A percentile compares a stretch with the other conserved stretches of the same genome.
These are phyloP conservation scores for Brachylomia viminalis DNA, from an alignment of 2,888 invertebrate genomes.

Conservation along the genomic window DNA sequence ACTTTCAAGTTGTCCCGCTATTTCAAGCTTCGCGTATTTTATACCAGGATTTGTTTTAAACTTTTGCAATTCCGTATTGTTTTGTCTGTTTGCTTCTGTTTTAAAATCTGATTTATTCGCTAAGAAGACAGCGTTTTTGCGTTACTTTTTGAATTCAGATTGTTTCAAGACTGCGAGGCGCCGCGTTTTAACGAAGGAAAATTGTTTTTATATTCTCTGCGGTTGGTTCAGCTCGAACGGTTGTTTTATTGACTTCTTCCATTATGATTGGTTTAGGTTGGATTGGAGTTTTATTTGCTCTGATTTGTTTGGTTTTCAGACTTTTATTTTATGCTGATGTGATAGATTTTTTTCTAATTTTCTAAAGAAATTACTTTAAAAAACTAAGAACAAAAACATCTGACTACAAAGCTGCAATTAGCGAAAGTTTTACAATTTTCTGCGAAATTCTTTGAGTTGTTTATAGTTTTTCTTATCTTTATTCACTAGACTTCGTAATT, in stretches of 20 bases:
- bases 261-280: conserved; percentile 6
- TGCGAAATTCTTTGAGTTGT: not conserved
- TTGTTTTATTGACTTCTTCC: conserved; percentile 11
- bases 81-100: conserved; percentile 68
- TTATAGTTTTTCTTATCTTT: not conserved
- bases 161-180: conserved; percentile 35
- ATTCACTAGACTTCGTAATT: not conserved
- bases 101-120: conserved; percentile 61
- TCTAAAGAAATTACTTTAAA: not conserved
- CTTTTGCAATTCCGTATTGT: conserved; percentile 73
- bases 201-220: conserved; percentile 22
- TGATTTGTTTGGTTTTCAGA: conserved; percentile 2
- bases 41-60: conserved; percentile 71
- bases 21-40: conserved; percentile 63
- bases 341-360: not conserved
- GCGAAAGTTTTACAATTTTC: not conserved
- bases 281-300: not conserved
- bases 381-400: not conserved
- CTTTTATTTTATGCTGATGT: not conserved
- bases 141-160: conserved; percentile 45
- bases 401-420: not conserved
- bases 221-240: not conserved
- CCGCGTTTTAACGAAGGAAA: conserved; percentile 25
- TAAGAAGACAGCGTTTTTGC: conserved; percentile 18
- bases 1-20: conserved; percentile 54